phyloP scores from a whole-genome alignment of 1,140 invertebrate species.

The Steinernema khuongi region DNA sequence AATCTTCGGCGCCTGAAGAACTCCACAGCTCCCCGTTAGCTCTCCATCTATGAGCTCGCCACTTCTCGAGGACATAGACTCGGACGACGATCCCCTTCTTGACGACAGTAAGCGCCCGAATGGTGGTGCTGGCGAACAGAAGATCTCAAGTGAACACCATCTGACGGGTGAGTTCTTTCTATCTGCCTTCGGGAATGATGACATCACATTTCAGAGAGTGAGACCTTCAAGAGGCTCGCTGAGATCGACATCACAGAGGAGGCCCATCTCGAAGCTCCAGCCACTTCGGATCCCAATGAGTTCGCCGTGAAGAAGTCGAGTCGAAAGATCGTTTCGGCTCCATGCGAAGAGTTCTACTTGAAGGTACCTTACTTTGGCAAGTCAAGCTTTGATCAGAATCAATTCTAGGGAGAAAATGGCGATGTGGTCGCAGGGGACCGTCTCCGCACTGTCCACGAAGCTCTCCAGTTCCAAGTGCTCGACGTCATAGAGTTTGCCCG shows the following conservation, averaged over 20 bases:
- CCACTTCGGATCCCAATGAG: background rate
- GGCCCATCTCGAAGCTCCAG: background rate
- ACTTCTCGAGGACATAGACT: no score
- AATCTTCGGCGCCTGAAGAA: no score
- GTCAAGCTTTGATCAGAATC: background rate
- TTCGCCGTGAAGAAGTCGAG: background rate
- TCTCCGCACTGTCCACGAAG: background rate
- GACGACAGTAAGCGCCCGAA: no score
- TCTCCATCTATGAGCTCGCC: no score
- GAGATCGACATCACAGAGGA: background rate
- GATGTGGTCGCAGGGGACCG: background rate
- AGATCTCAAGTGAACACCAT: no score
- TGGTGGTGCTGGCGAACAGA: no score
- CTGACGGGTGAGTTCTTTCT: no score
- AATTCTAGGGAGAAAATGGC: background rate
- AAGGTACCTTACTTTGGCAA: background rate
- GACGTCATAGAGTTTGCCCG: background rate
- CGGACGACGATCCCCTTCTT: no score
- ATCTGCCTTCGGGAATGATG: no score
- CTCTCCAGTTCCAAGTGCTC: background rate
- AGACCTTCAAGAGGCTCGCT: background rate
- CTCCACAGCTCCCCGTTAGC: no score
- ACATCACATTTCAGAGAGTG: background rate
- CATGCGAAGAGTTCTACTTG: background rate
- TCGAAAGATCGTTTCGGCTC: background rate